A percentile compares a stretch with the other conserved stretches of the same genome.
Conservation (phyloP, 2,113 vertebrate genomes). For the Coregonus clupeaformis region DNA sequence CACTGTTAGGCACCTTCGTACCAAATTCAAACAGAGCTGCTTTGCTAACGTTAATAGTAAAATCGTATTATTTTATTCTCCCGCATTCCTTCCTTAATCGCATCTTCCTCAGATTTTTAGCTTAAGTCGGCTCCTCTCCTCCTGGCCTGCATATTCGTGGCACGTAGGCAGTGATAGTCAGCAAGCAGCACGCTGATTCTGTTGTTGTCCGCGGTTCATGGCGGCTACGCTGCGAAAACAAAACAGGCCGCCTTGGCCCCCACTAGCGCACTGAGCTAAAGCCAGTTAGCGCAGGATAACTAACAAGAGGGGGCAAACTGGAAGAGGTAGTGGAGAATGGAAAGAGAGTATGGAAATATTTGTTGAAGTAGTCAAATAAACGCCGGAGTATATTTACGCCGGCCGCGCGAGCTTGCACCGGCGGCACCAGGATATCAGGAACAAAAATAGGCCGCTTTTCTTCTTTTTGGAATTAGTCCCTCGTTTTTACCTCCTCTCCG, state of each 20-base stretch:
- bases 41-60: neutral
- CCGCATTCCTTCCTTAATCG: neutral
- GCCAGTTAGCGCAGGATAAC: neutral
- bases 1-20: slow-evolving; percentile 20
- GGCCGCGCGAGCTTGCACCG: slow-evolving; percentile 47
- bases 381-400: slow-evolving; percentile 49
- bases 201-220: slow-evolving; percentile 76
- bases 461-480: slow-evolving; percentile 49
- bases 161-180: slow-evolving; percentile 10
- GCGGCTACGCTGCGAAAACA: slow-evolving; percentile 67
- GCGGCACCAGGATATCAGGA: slow-evolving; percentile 48
- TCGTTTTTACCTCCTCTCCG: slow-evolving; percentile 18
- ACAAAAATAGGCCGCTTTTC: slow-evolving; percentile 71
- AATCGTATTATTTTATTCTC: neutral
- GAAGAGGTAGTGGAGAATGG: neutral
- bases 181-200: slow-evolving; percentile 48
- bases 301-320: neutral
- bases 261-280: slow-evolving; percentile 7
- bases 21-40: slow-evolving; percentile 41
- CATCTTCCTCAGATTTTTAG: neutral
- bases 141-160: slow-evolving; percentile 26
- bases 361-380: neutral
- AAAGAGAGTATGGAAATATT: neutral
- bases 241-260: slow-evolving; percentile 68
- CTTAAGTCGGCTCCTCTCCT: neutral